Base-by-base conservation (phyloP, 2,113 vertebrate genomes). In the Pedetes capensis region DNA sequence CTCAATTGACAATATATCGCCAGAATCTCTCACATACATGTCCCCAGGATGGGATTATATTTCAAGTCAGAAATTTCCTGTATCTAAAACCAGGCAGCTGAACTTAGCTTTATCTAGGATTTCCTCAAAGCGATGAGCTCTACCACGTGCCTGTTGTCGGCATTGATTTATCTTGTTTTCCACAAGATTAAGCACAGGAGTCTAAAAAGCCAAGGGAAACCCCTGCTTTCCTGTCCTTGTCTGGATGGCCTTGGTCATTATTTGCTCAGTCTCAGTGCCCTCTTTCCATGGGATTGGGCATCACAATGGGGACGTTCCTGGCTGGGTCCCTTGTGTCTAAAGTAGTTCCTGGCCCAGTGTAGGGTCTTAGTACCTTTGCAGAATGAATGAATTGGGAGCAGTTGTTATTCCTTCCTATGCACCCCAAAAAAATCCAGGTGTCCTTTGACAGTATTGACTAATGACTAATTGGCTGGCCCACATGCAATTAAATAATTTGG, bases 401-500 rank as follows among this genome's bases (percentile, higher is more conserved):
- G 32, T 44, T 39, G 7, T 32, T 25, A 81, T 37, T 81, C 32
- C 42, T 94, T 97, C 47, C 27, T 59, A 18, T 66, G 57, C 55
- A 63, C 12, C 68, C 63, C 68, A 87, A 82, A 87, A 92, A 95
- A 97, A 96, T 93, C 63, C 88, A 74, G 63, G 63, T 89, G 61
- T 75, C 59, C 87, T 95, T 74, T 68, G 72, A 55, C 51, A 57
- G 59, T 37, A 29, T 63, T 44, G 34, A 64, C 76, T 76, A 78
- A 57, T 92, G 87, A 93, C 29, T 53, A 95, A 0, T 59, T 95
- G 71, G 66, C 82, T 61, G 80, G 81, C 85, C 78, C 75, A 89
- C 93, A 87, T 95, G 49, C 78, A 96, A 76, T 42, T 29, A 92
- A 97, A 96, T 82, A 96, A 92, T 94, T 34, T 34, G 3, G 80